These are phyloP conservation scores for Tenthredo distinguenda DNA, from an alignment of 2,888 invertebrate species.

Conservation along the genomic window DNA sequence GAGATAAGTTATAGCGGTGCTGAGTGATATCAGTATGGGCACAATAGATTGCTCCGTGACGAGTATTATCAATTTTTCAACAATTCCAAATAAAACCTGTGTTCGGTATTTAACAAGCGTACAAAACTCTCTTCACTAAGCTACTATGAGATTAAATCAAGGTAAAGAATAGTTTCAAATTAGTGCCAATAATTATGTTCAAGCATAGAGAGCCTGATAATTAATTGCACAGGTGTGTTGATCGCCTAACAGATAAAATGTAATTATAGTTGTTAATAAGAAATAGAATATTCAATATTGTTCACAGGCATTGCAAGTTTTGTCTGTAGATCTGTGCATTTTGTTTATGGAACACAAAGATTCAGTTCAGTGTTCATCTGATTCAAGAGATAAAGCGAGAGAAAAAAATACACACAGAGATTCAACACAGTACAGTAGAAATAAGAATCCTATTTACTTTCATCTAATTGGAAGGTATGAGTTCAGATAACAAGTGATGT, in stretches of 20 bases:
- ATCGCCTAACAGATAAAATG: background rate
- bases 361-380: too few relatives aligned
- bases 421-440: background rate
- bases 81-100: background rate
- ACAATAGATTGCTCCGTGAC: slow-evolving; percentile 29
- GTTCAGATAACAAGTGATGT: slow-evolving; percentile 33
- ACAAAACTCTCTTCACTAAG: background rate
- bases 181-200: background rate
- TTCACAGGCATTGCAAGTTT: background rate
- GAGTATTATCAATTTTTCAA: slow-evolving; percentile 33
- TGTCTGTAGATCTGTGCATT: background rate
- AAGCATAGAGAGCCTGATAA: background rate
- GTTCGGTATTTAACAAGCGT: slow-evolving; percentile 1
- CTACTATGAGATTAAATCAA: background rate
- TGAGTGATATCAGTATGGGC: slow-evolving; percentile 25
- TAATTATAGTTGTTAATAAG: background rate
- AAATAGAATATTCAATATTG: background rate
- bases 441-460: background rate
- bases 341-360: background rate
- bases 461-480: slow-evolving; percentile 35
- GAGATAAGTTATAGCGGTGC: slow-evolving; percentile 54
- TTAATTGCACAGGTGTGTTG: background rate
- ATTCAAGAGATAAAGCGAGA: background rate
- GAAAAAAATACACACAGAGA: background rate
- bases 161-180: background rate